A percentile compares a stretch with the other conserved stretches of the same genome.
phyloP scores from a whole-genome alignment of 2,888 invertebrate species.

The Eupithecia subumbrata region DNA sequence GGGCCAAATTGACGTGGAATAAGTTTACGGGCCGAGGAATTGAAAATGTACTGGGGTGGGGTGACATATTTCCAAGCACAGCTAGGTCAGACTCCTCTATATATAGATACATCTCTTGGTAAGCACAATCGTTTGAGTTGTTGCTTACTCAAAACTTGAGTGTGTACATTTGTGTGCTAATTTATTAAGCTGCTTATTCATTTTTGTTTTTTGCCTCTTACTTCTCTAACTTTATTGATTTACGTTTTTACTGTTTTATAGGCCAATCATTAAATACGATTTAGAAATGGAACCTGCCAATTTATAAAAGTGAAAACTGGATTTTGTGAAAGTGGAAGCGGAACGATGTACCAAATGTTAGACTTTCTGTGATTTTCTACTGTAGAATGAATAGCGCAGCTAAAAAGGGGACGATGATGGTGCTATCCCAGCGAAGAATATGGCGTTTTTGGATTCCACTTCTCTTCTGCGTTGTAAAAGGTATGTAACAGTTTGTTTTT shows the following conservation, averaged over 20 bases:
- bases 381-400: slow-evolving; percentile 52
- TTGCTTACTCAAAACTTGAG: background rate
- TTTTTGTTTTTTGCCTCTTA: background rate
- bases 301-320: slow-evolving; percentile 37
- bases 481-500: slow-evolving; percentile 48
- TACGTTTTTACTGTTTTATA: background rate
- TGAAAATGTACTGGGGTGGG: background rate
- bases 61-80: slow-evolving; percentile 4
- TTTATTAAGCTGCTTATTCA: background rate
- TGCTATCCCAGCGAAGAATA: slow-evolving; percentile 56
- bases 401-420: slow-evolving; percentile 68
- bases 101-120: background rate
- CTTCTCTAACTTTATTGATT: background rate
- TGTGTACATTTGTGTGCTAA: no score
- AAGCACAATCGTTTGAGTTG: background rate
- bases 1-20: slow-evolving; percentile 44
- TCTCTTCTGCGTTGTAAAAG: slow-evolving; percentile 59
- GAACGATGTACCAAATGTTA: slow-evolving; percentile 52
- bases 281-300: slow-evolving; percentile 24
- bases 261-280: background rate
- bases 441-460: slow-evolving; percentile 60
- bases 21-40: slow-evolving; percentile 11
- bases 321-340: slow-evolving; percentile 39
- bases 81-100: slow-evolving; percentile 2
- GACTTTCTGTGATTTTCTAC: slow-evolving; percentile 50